Conservation (phyloP, 2,888 invertebrate genomes). For the Lepeophtheirus nordmannii region DNA sequence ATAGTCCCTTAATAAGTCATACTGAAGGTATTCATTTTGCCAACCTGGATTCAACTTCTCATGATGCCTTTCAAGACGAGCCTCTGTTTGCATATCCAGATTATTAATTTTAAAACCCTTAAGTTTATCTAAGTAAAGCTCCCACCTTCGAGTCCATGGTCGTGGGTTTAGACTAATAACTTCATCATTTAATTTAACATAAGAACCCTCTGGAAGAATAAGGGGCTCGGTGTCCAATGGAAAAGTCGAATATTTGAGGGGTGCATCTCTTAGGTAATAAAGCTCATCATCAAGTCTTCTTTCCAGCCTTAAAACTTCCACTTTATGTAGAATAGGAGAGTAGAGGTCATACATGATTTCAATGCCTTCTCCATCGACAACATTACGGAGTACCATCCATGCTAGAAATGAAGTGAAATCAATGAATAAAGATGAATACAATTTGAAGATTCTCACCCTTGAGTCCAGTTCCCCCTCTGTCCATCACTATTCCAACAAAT, state of each 20-base stretch:
- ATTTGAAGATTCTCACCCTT: constrained; percentile 32
- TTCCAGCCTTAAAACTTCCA: constrained; percentile 80
- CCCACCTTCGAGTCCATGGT: constrained; percentile 88
- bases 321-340: constrained; percentile 72
- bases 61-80: constrained; percentile 57
- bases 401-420: constrained; percentile 36
- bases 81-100: constrained; percentile 39
- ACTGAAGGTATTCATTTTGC: constrained; percentile 40
- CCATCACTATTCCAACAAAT: constrained; percentile 89
- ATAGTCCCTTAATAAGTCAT: constrained; percentile 84
- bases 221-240: constrained; percentile 79
- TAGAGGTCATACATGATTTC: constrained; percentile 72
- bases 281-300: constrained; percentile 79
- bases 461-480: constrained; percentile 63
- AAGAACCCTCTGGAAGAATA: constrained; percentile 53
- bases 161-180: constrained; percentile 44
- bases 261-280: constrained; percentile 71
- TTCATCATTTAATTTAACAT: constrained; percentile 60
- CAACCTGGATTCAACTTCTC: constrained; percentile 10
- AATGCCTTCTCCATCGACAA: constrained; percentile 61
- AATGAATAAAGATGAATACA: background rate
- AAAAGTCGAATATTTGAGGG: constrained; percentile 79
- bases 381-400: constrained; percentile 73
- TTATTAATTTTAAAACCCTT: constrained; percentile 40
- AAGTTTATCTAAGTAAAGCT: constrained; percentile 58